Evolutionary conservation across 2,888 invertebrate species (phyloP).

Genomic region (Mimachlamys varia): DNA sequence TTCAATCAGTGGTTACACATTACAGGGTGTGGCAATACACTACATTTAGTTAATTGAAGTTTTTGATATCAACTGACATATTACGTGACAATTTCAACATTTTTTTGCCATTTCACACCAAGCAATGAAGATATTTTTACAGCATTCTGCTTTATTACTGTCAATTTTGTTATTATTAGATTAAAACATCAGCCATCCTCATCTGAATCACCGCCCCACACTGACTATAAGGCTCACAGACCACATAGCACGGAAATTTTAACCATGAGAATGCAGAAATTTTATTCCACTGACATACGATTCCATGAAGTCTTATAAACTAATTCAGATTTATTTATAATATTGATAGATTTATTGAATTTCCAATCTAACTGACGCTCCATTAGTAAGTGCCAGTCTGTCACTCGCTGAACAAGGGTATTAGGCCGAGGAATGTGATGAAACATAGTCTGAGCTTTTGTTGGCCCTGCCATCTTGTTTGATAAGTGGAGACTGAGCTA

Average conservation of each 20-base stretch:
- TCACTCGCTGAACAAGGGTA: neutral
- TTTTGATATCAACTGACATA: neutral
- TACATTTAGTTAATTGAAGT: neutral
- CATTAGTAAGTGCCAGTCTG: neutral
- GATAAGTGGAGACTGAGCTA: neutral
- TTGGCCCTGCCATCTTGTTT: neutral
- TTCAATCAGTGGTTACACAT: neutral
- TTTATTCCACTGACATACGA: neutral
- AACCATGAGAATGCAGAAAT: constrained; percentile 28
- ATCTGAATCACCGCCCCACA: neutral
- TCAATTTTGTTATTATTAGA: neutral
- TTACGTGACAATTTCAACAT: constrained; percentile 11
- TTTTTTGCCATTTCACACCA: neutral
- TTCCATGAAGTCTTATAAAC: neutral
- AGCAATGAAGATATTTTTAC: neutral
- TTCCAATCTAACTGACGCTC: neutral
- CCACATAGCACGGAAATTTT: neutral
- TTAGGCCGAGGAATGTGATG: neutral
- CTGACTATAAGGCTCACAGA: neutral
- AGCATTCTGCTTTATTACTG: neutral
- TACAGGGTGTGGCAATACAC: neutral
- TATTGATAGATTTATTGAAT: constrained; percentile 21
- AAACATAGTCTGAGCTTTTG: neutral
- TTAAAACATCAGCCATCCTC: neutral
- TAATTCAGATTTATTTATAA: neutral